Base-by-base conservation (phyloP, 2,797 vertebrate species). In the Oreonectes daqikongensis region DNA sequence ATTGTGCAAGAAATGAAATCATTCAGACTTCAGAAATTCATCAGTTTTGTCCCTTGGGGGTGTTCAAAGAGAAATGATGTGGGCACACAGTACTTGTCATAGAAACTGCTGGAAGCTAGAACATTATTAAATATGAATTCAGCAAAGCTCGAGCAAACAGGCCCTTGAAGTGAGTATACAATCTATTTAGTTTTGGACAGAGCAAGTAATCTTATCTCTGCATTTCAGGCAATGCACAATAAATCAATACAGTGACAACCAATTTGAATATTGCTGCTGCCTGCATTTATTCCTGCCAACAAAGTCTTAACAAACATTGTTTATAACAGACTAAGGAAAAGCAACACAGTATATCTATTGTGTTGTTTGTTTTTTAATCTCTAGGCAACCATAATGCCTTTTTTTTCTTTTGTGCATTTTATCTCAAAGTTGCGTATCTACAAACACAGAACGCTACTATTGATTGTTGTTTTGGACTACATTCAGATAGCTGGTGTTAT, bases 161-260 rank as follows among this genome's bases (percentile, higher is more conserved):
- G 10, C 18, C 22, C 30, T 73, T 15, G 2, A 17, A 53, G 22
- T 15, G 46, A 32, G 38, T 18, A 24, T 55, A 22, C 6, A 67
- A 75, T 46, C 14, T 4, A 50, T 35, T 57, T 75, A n/a, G 17
- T 67, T 66, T 75, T n/a, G 53, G 63, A 67, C 15, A 2, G 17
- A 42, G 28, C 24, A 32, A 67, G 50, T 67, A 18, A 44, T 66
- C 55, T 24, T 57, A 22, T 66, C 61, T 75, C 38, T 35, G 35
- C 35, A 12, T 24, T 57, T 75, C n/a, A 67, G 38, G 26, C 26
- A 40, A 59, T 75, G 5, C n/a, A 10, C 46, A 74, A 65, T 74
- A 4, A 42, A 73, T 73, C 71, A 73, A 42, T 65, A 74, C 72
- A 74, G 72, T 65, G 61, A 66, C 72, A 67, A 67, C 24, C 24